Evolutionary conservation across 1,140 invertebrate species (phyloP).

Genomic region (Drosophila kohkoa): DNA sequence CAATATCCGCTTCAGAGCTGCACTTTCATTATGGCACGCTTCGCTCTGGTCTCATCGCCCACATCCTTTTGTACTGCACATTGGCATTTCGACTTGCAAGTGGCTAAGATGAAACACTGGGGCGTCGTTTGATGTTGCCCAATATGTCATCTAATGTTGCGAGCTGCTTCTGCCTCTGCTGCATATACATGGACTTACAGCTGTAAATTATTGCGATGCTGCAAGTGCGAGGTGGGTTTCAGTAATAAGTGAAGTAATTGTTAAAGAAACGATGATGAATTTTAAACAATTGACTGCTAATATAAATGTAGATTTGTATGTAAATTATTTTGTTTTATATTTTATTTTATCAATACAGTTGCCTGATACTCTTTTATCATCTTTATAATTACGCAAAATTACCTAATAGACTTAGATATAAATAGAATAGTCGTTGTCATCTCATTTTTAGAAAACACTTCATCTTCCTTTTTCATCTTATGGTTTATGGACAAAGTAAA

Average conservation of each 20-base stretch:
- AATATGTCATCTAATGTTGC: constrained; percentile 59
- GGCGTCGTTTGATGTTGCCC: constrained; percentile 47
- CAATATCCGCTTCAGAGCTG: neutral
- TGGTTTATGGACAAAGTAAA: too few species aligned
- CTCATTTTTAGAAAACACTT: too few species aligned
- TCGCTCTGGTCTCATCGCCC: constrained; percentile 33
- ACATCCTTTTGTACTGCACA: neutral
- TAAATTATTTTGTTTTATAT: too few species aligned
- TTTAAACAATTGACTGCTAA: too few species aligned
- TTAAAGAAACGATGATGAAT: too few species aligned
- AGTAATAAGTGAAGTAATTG: neutral
- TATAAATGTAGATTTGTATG: too few species aligned
- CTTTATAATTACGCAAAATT: too few species aligned
- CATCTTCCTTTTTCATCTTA: too few species aligned
- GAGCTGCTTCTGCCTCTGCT: constrained; percentile 25
- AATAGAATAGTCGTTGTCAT: too few species aligned
- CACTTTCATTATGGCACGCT: constrained; percentile 14
- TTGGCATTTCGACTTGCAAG: constrained; percentile 1
- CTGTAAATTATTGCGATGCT: neutral
- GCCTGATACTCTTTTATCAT: too few species aligned
- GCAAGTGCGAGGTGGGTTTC: neutral
- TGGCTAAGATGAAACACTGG: constrained; percentile 32
- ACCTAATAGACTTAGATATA: too few species aligned
- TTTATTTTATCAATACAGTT: too few species aligned
- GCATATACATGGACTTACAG: neutral